A percentile compares a stretch with the other conserved stretches of the same genome.
Conservation (phyloP, 2,797 vertebrate genomes). For the Falco novaeseelandiae region DNA sequence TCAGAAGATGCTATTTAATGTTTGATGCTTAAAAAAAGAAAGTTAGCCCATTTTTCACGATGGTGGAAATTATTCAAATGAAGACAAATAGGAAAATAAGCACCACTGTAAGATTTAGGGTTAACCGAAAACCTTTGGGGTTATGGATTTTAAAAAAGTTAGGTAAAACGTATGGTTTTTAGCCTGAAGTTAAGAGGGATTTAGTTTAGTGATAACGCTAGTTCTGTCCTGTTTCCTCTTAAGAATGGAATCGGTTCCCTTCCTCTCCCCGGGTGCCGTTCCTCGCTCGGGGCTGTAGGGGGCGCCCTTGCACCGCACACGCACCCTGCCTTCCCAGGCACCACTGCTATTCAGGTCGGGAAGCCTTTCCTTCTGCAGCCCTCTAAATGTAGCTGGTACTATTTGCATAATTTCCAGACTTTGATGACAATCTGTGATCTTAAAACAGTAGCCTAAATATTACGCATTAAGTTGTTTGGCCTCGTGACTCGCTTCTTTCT, state of each 20-base stretch:
- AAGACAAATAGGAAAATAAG: neutral
- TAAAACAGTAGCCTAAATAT: conserved; percentile 65
- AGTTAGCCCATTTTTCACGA: neutral
- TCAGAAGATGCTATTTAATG: neutral
- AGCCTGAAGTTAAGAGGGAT: neutral
- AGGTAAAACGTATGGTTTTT: neutral
- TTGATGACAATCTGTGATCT: conserved; percentile 70
- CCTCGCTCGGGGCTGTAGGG: conserved; percentile 70
- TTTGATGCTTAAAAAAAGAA: neutral
- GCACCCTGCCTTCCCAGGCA: too few relatives aligned
- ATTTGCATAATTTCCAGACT: conserved; percentile 81
- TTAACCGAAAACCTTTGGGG: neutral
- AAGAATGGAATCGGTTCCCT: neutral
- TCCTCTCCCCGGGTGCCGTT: conserved; percentile 28
- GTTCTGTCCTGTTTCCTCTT: neutral
- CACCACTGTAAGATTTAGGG: neutral
- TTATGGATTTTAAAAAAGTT: neutral
- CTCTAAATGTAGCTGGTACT: conserved; percentile 52
- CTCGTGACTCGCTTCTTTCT: conserved; percentile 30
- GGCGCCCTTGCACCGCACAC: conserved; percentile 72
- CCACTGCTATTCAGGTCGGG: conserved; percentile 38
- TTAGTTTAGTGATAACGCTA: neutral
- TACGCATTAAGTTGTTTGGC: conserved; percentile 51
- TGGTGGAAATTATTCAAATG: neutral
- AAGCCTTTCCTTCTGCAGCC: conserved; percentile 53